Base-by-base conservation (phyloP, 2,888 invertebrate genomes). In the Linyphia triangularis region DNA sequence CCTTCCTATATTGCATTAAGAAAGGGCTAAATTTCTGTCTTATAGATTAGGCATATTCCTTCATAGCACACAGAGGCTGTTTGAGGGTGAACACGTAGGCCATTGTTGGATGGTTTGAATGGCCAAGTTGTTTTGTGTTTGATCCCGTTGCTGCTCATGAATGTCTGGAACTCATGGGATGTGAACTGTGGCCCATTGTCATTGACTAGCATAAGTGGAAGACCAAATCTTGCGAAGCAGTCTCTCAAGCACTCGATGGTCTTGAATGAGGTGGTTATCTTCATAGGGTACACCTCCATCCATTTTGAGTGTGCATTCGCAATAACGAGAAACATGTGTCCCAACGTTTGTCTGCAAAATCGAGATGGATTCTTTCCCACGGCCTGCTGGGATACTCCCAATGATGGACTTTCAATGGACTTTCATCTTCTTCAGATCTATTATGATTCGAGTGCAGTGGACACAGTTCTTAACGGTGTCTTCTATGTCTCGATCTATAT, bases 381-480 rank as follows among this genome's bases (percentile, higher is more conserved):
- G 59, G 79, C 26, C 6, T 19, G 33, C 24, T 65, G 19, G 79
- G 79, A 24, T 65, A 79, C 26, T 79, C 79, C 79, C 79, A 79
- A 43, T 75, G 30, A 43, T 79, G 79, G 3, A 37, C 51, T n/a
- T 79, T 65, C 1, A 16, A 43, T 79, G 79, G 3, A 37, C 51
- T n/a, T 79, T 65, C 1, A 16, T 19, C 22, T 30, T 79, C 1
- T 13, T n/a, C 4, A 65, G 79, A 13, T 65, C 67, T n/a, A 16
- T 63, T 40, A 40, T 79, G 26, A n/a, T 4, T 43, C 13, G 26
- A 1, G 10, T 10, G 9, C 79, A 79, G 40, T 40, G 30, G 40
- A 40, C 16, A 3, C 40, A 40, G 16, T 67, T 67, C 13, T 37
- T 79, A 2, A n/a, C 65, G 10, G 30, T 19, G 5, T 67, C 51